phyloP scores from a whole-genome alignment of 1,140 invertebrate species.

The Fragariocoptes setiger region DNA sequence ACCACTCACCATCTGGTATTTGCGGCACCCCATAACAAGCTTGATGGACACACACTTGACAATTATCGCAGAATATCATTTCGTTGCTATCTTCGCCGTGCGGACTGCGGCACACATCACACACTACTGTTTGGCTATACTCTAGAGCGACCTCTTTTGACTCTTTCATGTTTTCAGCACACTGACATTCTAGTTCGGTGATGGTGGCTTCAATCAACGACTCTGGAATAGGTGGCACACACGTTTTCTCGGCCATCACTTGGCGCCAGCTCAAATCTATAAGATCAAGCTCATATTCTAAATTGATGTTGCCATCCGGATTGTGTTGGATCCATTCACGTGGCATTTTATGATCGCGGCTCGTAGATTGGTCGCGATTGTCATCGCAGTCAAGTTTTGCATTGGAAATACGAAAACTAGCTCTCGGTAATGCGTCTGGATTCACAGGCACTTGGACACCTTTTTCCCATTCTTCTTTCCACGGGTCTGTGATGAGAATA shows the following conservation, averaged over 20 bases:
- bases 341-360: no score
- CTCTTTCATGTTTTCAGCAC: conserved; percentile 9
- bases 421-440: conserved; percentile 38
- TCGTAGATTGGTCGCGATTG: no score
- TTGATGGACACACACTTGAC: conserved; percentile 92
- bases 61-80: conserved; percentile 97
- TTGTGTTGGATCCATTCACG: no score
- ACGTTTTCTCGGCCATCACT: conserved; percentile 47
- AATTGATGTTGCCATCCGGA: no score
- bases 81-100: conserved; percentile 93
- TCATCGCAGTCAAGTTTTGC: no score
- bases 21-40: conserved; percentile 90
- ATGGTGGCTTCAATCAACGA: conserved; percentile 49
- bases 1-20: conserved; percentile 81
- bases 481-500: conserved; percentile 73
- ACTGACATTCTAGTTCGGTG: conserved; percentile 51
- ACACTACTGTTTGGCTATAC: conserved; percentile 91
- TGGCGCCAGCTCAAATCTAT: conserved; percentile 65
- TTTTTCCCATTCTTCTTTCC: conserved; percentile 94
- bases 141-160: conserved; percentile 45
- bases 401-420: no score
- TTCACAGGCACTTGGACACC: conserved; percentile 47
- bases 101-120: conserved; percentile 81
- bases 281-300: conserved; percentile 87
- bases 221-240: conserved; percentile 27